phyloP scores from a whole-genome alignment of 2,113 vertebrate species.

The Typhlomys cinereus region DNA sequence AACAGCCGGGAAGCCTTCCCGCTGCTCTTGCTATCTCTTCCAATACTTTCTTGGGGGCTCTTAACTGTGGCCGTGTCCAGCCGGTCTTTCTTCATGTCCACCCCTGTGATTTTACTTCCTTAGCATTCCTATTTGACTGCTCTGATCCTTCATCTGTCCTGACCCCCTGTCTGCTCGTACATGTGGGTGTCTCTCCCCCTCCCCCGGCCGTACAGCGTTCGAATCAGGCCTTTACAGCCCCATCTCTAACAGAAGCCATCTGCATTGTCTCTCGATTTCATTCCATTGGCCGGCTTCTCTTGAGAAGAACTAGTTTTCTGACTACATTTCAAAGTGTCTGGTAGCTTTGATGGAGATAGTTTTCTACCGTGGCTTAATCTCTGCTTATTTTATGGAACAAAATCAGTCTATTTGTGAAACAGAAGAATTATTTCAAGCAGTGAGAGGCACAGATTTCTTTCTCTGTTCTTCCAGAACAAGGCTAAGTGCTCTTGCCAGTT shows the following conservation, averaged over 20 bases:
- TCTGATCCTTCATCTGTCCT: background rate
- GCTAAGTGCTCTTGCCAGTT: background rate
- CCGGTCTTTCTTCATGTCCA: background rate
- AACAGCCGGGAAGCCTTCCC: background rate
- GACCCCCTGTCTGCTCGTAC: background rate
- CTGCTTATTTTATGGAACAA: background rate
- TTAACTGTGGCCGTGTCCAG: background rate
- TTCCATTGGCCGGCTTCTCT: background rate
- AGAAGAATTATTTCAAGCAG: background rate
- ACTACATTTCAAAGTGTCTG: background rate
- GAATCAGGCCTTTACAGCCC: background rate
- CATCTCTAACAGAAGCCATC: background rate
- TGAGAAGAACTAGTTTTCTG: background rate
- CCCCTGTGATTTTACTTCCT: background rate
- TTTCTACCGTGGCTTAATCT: background rate
- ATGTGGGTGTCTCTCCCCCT: background rate
- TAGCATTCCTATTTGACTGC: background rate
- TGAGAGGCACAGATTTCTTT: background rate
- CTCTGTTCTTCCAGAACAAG: background rate
- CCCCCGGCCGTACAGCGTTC: background rate
- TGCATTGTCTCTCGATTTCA: background rate
- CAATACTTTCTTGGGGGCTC: background rate
- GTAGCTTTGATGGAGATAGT: background rate
- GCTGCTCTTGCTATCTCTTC: background rate
- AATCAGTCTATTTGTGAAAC: slow-evolving; percentile 1